Evolutionary conservation across 2,797 vertebrate genomes (phyloP).

Genomic region (Onychomys arenicola): DNA sequence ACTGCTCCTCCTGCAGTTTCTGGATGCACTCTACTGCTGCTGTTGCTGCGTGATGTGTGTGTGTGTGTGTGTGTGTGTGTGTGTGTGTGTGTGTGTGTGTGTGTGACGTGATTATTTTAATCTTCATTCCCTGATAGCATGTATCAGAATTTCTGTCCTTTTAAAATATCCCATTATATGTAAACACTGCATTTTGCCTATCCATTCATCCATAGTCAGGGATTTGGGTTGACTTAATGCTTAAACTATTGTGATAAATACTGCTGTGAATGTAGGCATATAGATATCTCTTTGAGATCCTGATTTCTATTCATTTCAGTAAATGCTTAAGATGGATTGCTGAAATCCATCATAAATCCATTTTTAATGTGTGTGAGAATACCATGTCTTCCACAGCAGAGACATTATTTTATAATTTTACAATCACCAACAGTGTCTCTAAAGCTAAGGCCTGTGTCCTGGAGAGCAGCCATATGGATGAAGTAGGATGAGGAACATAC

Average conservation of each 20-base stretch:
- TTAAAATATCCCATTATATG: not conserved
- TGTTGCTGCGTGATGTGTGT: not conserved
- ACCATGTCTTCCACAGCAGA: not conserved
- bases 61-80: not conserved
- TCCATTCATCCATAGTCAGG: not conserved
- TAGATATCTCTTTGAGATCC: not conserved
- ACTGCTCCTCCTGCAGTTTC: not conserved
- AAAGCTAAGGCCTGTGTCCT: not conserved
- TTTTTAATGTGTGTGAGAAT: not conserved
- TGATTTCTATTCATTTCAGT: not conserved
- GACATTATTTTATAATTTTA: not conserved
- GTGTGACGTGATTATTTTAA: not conserved
- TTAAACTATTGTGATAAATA: not conserved
- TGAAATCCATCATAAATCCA: not conserved
- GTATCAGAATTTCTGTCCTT: not conserved
- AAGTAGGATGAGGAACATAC: not conserved
- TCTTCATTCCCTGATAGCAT: not conserved
- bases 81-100: not conserved
- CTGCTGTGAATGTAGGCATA: not conserved
- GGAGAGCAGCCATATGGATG: not conserved
- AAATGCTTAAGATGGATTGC: not conserved
- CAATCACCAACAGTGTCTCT: not conserved
- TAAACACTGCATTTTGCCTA: not conserved
- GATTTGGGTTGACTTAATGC: not conserved
- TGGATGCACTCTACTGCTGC: not conserved